Evolutionary conservation across 2,797 vertebrate species (phyloP), one percentile per base, ranked within the genome.

Genomic region (Sebastiscus albofasciatus): DNA sequence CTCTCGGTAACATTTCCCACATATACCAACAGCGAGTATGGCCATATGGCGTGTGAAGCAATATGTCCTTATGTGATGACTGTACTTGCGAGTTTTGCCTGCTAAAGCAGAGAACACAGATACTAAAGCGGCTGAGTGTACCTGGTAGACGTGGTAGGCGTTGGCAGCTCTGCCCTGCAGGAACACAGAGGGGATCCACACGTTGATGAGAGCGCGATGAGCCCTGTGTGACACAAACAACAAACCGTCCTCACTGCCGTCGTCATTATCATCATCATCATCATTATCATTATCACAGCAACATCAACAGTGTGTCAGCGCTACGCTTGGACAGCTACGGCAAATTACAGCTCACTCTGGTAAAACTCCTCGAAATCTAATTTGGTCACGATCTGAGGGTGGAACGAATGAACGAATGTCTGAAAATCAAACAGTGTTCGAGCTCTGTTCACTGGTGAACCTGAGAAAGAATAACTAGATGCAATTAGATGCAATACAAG

Each of bases 151-250:
- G 27, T 99, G 98, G 94, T 98, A 99, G 7, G 98, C 96, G 33
- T 97, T 99, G 31, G 98, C 96, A 77, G 98, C 97, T 90, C 97
- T 96, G 84, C 98, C 98, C 90, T 98, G 97, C 82, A 99, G 97
- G 92, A 99, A 99, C 88, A 99, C 98, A 0, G 98, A 99, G 12
- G 98, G 99, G 91, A 99, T 99, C 99, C 99, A 99, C 77, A 99
- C 98, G 13, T 99, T 99, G 95, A 99, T 97, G 90, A 99, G 97
- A 2, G 99, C 99, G 56, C 98, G 97, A 85, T 99, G 98, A 90
- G 97, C 96, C 96, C 98, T 99, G 91, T 75, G 74, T 72, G 80
- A 90, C 82, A 90, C 81, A 88, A 82, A 89, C 81, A 88, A 82
- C 69, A 89, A 77, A 81, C 70, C 6, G 29, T 31, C 59, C 65